Evolutionary conservation across 2,888 invertebrate genomes (phyloP), one percentile per base, ranked within the genome.

Genomic region (Aspidiotus rigidus): DNA sequence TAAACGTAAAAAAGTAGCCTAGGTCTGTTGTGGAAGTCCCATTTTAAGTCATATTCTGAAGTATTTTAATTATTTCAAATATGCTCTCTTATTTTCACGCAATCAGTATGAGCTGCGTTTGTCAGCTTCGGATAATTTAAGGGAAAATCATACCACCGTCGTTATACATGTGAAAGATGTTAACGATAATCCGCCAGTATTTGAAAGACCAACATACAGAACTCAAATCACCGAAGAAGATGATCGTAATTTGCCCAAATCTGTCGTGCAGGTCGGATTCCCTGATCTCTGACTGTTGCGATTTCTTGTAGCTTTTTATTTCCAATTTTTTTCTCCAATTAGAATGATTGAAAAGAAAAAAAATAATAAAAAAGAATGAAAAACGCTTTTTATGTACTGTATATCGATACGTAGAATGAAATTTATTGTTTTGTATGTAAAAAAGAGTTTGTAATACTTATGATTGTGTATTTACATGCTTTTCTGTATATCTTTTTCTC

Each of bases 111-210:
- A 95, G 82, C 84, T 94, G 79, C 89, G 93, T 78, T 83, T 93
- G 80, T 93, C 95, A 71, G 93, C 94, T 69, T 94, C 96, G 73
- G 93, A 93, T 83, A 96, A 96, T 84, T 84, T 93, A 78, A 94
- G 94, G 83, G 95, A 96, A 81, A 95, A 95, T 84, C 92, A 91
- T 82, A 95, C 95, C 57, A 94, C 92, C 55, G 95, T 96, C 74
- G 93, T 95, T 77, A 95, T 96, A 77, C 92, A 94, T 80, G 93
- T 96, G 76, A 95, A 93, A 81, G 96, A 98, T 79, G 94, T 96
- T 74, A 97, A 97, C 81, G 97, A 98, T 83, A 97, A 97, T 83
- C 92, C 95, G 59, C 97, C 97, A 3, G 92, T 93, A 75, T 98
- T 98, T 81, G 93, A 93, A 80, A 83, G 93, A 74, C 93, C 94